Percentiles rank a stretch among this genome's conserved stretches.
phyloP scores from a whole-genome alignment of 2,113 vertebrate genomes.

The Ciconia stormi region DNA sequence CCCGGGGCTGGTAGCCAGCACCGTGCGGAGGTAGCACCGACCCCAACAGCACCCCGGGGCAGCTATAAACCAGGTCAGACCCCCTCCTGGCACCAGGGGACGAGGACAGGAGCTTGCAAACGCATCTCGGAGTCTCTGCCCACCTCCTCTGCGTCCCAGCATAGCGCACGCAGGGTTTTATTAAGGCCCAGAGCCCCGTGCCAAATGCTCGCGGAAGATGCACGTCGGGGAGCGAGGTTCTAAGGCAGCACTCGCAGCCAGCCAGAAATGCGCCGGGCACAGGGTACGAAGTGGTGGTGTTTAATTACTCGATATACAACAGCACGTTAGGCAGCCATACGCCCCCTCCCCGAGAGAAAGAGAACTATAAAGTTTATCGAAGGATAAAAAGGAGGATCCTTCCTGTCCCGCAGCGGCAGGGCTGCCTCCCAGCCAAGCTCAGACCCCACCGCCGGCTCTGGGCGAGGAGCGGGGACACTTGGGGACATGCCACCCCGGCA shows the following conservation, averaged over 20 bases:
- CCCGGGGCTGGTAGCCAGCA: background rate
- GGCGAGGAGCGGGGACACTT: background rate
- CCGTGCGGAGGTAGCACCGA: background rate
- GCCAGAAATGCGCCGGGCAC: background rate
- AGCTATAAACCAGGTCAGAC: background rate
- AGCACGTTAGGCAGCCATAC: slow-evolving; percentile 47
- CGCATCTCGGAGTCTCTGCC: too few relatives aligned
- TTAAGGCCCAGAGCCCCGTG: background rate
- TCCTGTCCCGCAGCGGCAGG: slow-evolving; percentile 22
- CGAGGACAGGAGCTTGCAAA: background rate
- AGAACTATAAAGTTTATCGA: background rate
- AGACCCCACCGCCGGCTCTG: background rate
- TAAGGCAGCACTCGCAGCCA: background rate
- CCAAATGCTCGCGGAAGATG: background rate
- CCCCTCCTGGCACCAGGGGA: background rate
- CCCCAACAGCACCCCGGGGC: background rate
- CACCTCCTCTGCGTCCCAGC: background rate
- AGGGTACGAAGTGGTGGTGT: slow-evolving; percentile 67
- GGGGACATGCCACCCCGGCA: background rate
- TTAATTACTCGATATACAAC: slow-evolving; percentile 64
- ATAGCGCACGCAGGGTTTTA: accelerated
- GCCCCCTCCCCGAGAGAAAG: slow-evolving; percentile 21
- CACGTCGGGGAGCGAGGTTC: accelerated
- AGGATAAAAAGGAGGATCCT: slow-evolving; percentile 45
- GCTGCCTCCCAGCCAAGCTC: slow-evolving; percentile 4